These are phyloP conservation scores for Thumatha senex DNA, from an alignment of 2,888 invertebrate genomes.

Conservation along the genomic window DNA sequence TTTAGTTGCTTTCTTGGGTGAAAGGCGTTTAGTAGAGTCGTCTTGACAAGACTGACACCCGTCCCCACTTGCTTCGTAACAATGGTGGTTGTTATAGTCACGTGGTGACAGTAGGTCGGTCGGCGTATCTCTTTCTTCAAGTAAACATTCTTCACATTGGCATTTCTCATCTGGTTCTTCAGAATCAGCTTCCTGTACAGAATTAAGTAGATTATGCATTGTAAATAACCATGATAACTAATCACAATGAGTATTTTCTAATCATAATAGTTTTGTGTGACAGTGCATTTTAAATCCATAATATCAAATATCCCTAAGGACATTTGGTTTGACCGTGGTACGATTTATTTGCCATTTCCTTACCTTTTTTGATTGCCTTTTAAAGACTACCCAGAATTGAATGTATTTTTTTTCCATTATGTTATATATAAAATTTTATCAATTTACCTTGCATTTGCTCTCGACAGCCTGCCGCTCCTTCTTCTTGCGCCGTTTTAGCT, in stretches of 20 bases:
- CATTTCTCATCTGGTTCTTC: constrained; percentile 80
- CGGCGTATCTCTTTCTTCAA: constrained; percentile 73
- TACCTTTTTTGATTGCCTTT: too few relatives aligned
- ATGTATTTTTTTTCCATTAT: too few relatives aligned
- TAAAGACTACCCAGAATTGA: too few relatives aligned
- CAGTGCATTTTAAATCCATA: too few relatives aligned
- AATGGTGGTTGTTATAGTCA: constrained; percentile 55
- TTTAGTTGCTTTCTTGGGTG: constrained; percentile 64
- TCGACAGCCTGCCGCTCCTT: constrained; percentile 81
- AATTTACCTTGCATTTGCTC: constrained; percentile 68
- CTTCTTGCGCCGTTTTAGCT: constrained; percentile 90
- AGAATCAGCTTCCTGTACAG: constrained; percentile 68
- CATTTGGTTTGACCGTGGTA: too few relatives aligned
- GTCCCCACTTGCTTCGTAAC: constrained; percentile 59
- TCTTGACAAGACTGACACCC: constrained; percentile 77
- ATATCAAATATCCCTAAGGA: too few relatives aligned
- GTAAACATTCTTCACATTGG: constrained; percentile 74
- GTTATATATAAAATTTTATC: too few relatives aligned
- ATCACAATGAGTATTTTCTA: too few relatives aligned
- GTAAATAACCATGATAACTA: too few relatives aligned
- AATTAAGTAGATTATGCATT: background rate
- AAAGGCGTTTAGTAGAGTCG: constrained; percentile 66
- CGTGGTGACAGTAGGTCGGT: constrained; percentile 67
- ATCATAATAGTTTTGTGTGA: too few relatives aligned
- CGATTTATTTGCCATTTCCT: too few relatives aligned